Base-by-base conservation (phyloP, 2,888 invertebrate species). In the Yponomeuta plumbellus region DNA sequence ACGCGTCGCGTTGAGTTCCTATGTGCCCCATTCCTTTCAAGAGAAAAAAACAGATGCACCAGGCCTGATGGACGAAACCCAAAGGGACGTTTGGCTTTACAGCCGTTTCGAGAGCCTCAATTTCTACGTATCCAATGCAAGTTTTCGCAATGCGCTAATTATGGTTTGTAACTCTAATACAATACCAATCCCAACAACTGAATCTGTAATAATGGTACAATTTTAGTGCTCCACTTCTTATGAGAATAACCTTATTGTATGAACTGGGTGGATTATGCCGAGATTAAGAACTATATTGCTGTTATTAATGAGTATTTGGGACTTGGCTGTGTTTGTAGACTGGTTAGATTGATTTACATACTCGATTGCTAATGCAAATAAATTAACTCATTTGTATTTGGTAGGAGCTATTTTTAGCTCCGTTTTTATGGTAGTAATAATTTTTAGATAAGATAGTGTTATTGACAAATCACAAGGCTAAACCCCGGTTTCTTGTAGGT, bases 131-230 rank as follows among this genome's bases (percentile, higher is more conserved):
- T 63, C n/a, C 40, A 11, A 63, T 40, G 63, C 17, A 44, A 44
- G 59, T 70, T 72, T 70, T 72, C 69, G 70, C 71, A 71, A 71
- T 68, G 70, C 70, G 68, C 67, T 69, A 69, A 71, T 74, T 73
- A 72, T 70, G 67, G 66, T 59, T 52, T 22, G 59, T 59, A 59
- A 23, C 21, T 59, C 22, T 59, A 70, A 59, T 69, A 73, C 70
- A 73, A 72, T 70, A 68, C 66, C 52, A 67, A 61, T 69, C 59
- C 57, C 65, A 68, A 69, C 69, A 69, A 68, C 66, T 52, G 64
- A 66, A 64, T 66, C 66, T 68, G 61, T 65, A 61, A 58, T 56
- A 61, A 40, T 68, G 61, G 68, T 70, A 68, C 66, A 62, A 68
- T 44, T 63, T 13, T 63, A 71, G 66, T 68, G 68, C 70, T 68